Evolutionary conservation across 2,888 invertebrate genomes (phyloP).

Genomic region (Drosophila niveifrons): DNA sequence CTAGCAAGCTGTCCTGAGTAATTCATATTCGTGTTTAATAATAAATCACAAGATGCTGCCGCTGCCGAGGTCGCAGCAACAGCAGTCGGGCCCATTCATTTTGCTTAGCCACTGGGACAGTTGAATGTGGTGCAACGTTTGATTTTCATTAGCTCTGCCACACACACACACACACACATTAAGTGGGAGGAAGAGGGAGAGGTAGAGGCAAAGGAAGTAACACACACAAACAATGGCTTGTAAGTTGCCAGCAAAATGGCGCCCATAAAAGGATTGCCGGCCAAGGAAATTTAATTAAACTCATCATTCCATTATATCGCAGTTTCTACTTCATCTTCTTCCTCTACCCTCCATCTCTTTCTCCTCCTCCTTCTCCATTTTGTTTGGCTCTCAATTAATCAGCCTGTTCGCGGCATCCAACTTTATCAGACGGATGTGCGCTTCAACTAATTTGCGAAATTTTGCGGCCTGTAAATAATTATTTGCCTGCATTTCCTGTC

Average conservation of each 20-base stretch:
- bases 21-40: slow-evolving; percentile 80
- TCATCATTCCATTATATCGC: slow-evolving; percentile 43
- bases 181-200: background rate
- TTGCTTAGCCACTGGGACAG: slow-evolving; percentile 47
- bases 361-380: background rate
- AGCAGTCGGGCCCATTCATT: slow-evolving; percentile 51
- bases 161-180: slow-evolving; percentile 23
- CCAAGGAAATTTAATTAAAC: slow-evolving; percentile 78
- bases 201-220: background rate
- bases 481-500: slow-evolving; percentile 60
- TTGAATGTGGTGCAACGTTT: slow-evolving; percentile 57
- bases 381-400: slow-evolving; percentile 59
- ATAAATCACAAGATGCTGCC: slow-evolving; percentile 77
- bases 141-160: slow-evolving; percentile 60
- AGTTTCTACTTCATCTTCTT: background rate
- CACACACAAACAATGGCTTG: slow-evolving; percentile 34
- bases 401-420: slow-evolving; percentile 28
- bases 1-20: slow-evolving; percentile 57
- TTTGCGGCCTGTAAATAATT: slow-evolving; percentile 64
- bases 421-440: slow-evolving; percentile 78
- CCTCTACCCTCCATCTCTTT: background rate
- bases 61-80: slow-evolving; percentile 35
- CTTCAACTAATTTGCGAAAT: slow-evolving; percentile 74
- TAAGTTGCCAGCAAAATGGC: slow-evolving; percentile 49
- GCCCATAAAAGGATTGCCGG: slow-evolving; percentile 76